Percentiles rank a stretch among this genome's conserved stretches.
Evolutionary conservation across 2,888 invertebrate species (phyloP).

Genomic region (Cyclophora punctaria): DNA sequence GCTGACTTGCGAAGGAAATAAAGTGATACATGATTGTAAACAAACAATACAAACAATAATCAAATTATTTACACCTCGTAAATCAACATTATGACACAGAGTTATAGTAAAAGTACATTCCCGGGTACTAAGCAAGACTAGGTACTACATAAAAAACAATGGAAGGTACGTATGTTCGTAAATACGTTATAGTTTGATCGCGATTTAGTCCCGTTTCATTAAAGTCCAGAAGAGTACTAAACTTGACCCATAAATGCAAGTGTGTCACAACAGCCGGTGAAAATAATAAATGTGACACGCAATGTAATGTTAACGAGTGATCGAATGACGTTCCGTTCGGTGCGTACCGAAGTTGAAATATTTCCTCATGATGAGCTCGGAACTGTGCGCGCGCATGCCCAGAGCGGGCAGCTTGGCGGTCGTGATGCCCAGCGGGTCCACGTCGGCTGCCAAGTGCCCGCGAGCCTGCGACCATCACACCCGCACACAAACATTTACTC

Average conservation of each 20-base stretch:
- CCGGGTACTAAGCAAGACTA: no score
- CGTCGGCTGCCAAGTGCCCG: constrained; percentile 93
- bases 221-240: no score
- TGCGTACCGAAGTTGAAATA: constrained; percentile 74
- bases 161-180: no score
- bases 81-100: no score
- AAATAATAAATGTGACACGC: constrained; percentile 43
- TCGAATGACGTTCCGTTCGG: constrained; percentile 27
- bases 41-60: no score
- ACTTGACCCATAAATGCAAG: constrained; percentile 20
- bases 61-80: no score
- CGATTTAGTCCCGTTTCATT: no score
- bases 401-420: constrained; percentile 78
- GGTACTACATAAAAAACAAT: no score
- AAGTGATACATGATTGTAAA: no score
- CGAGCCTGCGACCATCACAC: constrained; percentile 80
- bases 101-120: no score
- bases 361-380: constrained; percentile 76
- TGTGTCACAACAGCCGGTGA: constrained; percentile 50
- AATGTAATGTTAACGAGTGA: constrained; percentile 49
- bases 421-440: constrained; percentile 95
- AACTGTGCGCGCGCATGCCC: constrained; percentile 68
- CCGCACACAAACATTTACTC: constrained; percentile 53
- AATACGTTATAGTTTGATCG: no score
- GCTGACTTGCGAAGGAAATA: no score